Evolutionary conservation across 1,140 invertebrate species (phyloP).

Genomic region (Brachionus asplanchnoidis): DNA sequence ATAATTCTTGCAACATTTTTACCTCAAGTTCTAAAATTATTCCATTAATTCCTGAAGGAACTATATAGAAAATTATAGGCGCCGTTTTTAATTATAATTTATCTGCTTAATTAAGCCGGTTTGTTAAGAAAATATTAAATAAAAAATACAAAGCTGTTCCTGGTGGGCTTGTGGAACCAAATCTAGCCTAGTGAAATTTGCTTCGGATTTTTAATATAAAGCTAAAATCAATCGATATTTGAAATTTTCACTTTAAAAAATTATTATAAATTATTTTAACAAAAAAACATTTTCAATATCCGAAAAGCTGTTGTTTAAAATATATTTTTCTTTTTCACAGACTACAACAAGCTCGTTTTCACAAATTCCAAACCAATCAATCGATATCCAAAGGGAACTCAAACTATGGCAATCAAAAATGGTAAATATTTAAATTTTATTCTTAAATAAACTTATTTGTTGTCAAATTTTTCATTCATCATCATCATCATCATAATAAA

Average conservation of each 20-base stretch:
- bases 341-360: slow-evolving; percentile 27
- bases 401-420: slow-evolving; percentile 42
- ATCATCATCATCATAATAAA: not conserved
- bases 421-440: slow-evolving; percentile 33
- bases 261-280: slow-evolving; percentile 2
- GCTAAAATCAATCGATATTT: not conserved
- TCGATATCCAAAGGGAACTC: slow-evolving; percentile 40
- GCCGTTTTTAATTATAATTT: not conserved
- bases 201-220: not conserved
- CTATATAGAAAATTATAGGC: not conserved
- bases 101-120: not conserved
- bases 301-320: not conserved
- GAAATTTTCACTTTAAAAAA: not conserved
- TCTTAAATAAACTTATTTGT: not conserved
- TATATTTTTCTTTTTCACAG: slow-evolving; percentile 19
- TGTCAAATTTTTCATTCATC: not conserved
- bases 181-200: not conserved
- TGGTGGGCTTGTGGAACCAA: not conserved
- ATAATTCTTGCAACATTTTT: not conserved
- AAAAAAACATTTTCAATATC: not conserved
- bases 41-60: not conserved
- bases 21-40: not conserved
- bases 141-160: not conserved
- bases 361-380: slow-evolving; percentile 40
- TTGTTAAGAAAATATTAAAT: not conserved